Evolutionary conservation across 2,888 invertebrate species (phyloP), one percentile per base, ranked within the genome.

Genomic region (Schizotus pectinicornis): DNA sequence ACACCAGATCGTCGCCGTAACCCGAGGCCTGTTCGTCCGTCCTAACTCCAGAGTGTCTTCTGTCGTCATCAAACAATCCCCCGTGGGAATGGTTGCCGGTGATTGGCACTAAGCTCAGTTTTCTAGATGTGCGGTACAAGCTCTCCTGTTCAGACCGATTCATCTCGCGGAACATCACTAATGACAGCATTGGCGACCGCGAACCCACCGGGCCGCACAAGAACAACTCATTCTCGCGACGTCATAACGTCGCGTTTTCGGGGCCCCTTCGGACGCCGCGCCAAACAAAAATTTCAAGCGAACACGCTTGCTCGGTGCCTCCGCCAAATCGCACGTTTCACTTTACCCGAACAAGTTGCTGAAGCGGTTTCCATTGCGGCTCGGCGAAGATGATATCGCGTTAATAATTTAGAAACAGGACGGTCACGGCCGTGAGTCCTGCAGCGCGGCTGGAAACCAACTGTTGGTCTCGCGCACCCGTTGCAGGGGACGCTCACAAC

Each of bases 61-160:
- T 62, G 62, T 31, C 61, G 39, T 36, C 46, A 33, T 67, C 66
- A 45, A 67, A 59, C 12, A 67, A 54, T 52, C 64, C 65, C 22
- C 67, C 68, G 50, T 63, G 65, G 34, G 69, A 58, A 39, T 68
- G 67, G 47, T 67, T 67, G 9, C 71, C 61, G 34, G 51, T 55
- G 42, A 72, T 72, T 34, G 80, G 80, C 45, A 79, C 80, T 70
- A 81, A 70, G 68, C 80, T 82, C 59, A 86, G 79, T 72, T 84
- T 85, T 65, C 86, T 82, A 67, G 85, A 86, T 72, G 85, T 85
- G 67, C 86, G 80, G 73, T 83, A 86, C 67, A 86, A 78, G 68
- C 81, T 83, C 73, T 86, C 86, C 78, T 86, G 86, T 74, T 86
- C 86, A 62, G 84, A 85, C 59, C 86, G 82, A 80, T 86, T 86